Evolutionary conservation across 2,888 invertebrate genomes (phyloP), one percentile per base, ranked within the genome.

Genomic region (Ellobium chinense): DNA sequence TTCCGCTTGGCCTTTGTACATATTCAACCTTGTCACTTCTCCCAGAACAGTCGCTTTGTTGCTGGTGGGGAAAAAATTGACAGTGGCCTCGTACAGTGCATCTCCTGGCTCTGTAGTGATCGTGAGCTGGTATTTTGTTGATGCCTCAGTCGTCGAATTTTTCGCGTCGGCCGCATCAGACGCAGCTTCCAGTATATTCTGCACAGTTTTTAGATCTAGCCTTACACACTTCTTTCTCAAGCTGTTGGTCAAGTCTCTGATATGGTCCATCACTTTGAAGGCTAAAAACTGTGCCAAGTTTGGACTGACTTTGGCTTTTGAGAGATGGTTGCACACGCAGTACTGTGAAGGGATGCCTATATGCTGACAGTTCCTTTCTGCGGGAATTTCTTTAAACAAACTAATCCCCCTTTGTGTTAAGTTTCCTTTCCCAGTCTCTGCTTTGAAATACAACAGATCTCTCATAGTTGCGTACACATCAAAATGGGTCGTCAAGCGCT

Each of bases 291-390:
- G 1, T 14, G 36, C 29, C 7, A 63, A 7, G 12, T 5, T 54
- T 4, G 46, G 29, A 14, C 12, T 12, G 7, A 75, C 31, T 12
- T 63, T 34, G 7, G 54, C 14, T 1, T 75, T 12, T 1, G 34
- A 27, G 1, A 58, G 27, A 2, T 21, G 9, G 18, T 31, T 39
- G 91, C 98, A 99, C 0, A 97, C 96, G 91, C 98, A 99, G 97
- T 98, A 98, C 92, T 98, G 98, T 0, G 97, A 96, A 91, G 97
- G 97, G 82, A 98, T 96, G 78, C 95, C 96, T 0, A 98, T 98
- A 91, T 97, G 95, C 9, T 95, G 95, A 91, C 98, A 98, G 14
- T 96, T 96, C 36, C 98, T 94, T 84, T 95, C 95, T 7, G 93
- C 89, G 0, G 97, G 96, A 69, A 92, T 88, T 39, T 85, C 82